Base-by-base conservation (phyloP, 1,140 invertebrate genomes). In the Lepidurus couesii region DNA sequence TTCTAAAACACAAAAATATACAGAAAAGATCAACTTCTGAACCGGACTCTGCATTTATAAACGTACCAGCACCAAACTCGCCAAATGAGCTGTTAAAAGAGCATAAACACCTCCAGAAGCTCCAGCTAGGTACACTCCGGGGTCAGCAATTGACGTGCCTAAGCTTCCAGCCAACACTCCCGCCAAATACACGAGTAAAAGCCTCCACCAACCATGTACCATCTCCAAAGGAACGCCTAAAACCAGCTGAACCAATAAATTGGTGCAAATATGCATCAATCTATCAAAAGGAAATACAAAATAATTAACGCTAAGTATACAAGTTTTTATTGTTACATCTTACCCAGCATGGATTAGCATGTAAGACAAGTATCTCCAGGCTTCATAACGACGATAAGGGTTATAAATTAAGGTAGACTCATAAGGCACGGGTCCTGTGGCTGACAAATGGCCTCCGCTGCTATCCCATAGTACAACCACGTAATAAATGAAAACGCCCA, bases 61-160 rank as follows among this genome's bases (percentile, higher is more conserved):
- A 80, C 78, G 88, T 85, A 95, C 94, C 90, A 98, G 91, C 80
- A 98, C 90, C 53, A 99, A 93, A 26, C 94, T 97, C 16, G 97
- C 95, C 73, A 99, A 89, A 84, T 99, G 97, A 13, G 96, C 97
- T 0, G 96, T 92, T 26, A 99, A 94, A 7, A 99, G 83, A 7
- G 97, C 94, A 85, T 99, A 99, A 0, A 97, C 96, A 0, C 97
- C 97, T 11, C 96, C 97, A 53, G 95, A 97, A 8, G 97, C 97
- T 34, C 97, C 97, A 11, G 95, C 96, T 6, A 99, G 85, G 81
- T 89, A 95, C 1, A 95, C 93, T 65, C 85, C 84, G 0, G 95
- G 95, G 87, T 97, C 96, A 8, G 92, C 90, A 2, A 98, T 87
- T 3, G 95, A 97, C n/a, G 95, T 95, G 9, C 92, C 93, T 53